phyloP scores from a whole-genome alignment of 2,797 vertebrate species.

The Alosa sapidissima region DNA sequence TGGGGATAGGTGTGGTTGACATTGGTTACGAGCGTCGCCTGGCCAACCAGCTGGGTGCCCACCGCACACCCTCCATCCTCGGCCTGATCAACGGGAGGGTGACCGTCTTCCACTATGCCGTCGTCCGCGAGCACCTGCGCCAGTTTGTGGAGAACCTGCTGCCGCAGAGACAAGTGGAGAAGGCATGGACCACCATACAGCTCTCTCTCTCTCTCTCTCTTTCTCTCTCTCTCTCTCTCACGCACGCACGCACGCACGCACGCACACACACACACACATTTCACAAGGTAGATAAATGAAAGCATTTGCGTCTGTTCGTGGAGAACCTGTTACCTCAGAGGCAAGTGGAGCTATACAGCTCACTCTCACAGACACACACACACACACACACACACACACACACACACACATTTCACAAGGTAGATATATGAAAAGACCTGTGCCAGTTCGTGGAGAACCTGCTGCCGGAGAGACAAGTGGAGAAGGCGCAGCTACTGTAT shows the following conservation, averaged over 20 bases:
- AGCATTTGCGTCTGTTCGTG: too few relatives aligned
- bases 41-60: constrained; percentile 88
- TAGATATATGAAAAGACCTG: constrained; percentile 69
- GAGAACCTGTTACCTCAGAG: neutral
- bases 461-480: constrained; percentile 85
- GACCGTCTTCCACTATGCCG: constrained; percentile 88
- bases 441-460: constrained; percentile 90
- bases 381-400: neutral
- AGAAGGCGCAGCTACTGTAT: constrained; percentile 81
- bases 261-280: too few relatives aligned
- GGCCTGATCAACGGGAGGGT: constrained; percentile 88
- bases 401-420: neutral
- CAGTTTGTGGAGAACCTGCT: constrained; percentile 92
- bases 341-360: neutral
- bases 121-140: constrained; percentile 82
- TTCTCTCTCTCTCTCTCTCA: too few relatives aligned
- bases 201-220: too few relatives aligned
- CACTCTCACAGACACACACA: neutral
- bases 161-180: constrained; percentile 86
- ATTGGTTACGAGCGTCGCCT: constrained; percentile 88
- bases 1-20: constrained; percentile 92
- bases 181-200: constrained; percentile 76
- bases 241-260: too few relatives aligned
- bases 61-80: constrained; percentile 88
- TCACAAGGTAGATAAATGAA: too few relatives aligned